Percentiles rank a stretch among this genome's conserved stretches.
These are phyloP conservation scores for Enteromius anoplus DNA, from an alignment of 2,797 vertebrate species.

Conservation along the genomic window DNA sequence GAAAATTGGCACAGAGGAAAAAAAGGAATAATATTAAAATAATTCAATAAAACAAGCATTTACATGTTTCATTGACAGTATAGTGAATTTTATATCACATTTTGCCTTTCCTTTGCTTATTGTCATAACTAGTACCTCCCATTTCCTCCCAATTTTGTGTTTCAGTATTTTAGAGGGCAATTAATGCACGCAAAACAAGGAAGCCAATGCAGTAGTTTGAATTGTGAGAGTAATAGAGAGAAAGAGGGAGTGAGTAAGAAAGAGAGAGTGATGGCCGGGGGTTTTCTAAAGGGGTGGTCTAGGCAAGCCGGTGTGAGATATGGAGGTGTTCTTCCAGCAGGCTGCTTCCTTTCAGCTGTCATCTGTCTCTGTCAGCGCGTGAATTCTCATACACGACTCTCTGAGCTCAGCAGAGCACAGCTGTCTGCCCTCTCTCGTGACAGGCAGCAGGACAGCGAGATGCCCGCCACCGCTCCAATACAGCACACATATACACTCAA, in stretches of 20 bases:
- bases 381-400: slow-evolving; percentile 6
- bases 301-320: slow-evolving; percentile 27
- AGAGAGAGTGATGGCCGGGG: neutral
- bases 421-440: slow-evolving; percentile 37
- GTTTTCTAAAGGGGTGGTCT: slow-evolving; percentile 26
- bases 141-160: neutral
- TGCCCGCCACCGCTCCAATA: slow-evolving; percentile 12
- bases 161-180: neutral
- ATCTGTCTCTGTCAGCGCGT: slow-evolving; percentile 31
- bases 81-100: neutral
- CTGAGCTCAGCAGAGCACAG: slow-evolving; percentile 24
- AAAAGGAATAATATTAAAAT: neutral
- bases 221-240: neutral
- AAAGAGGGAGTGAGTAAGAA: slow-evolving; percentile 16
- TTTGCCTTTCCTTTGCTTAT: neutral
- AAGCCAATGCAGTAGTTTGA: neutral
- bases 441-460: slow-evolving; percentile 24
- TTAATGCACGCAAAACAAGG: neutral
- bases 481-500: neutral
- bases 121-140: neutral
- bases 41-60: neutral
- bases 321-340: slow-evolving; percentile 31
- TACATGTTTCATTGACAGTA: neutral
- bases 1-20: neutral
- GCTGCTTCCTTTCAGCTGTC: slow-evolving; percentile 45